Percentiles rank a stretch among this genome's conserved stretches.
These are phyloP conservation scores for Spheniscus humboldti DNA, from an alignment of 2,797 vertebrate species.

Conservation along the genomic window DNA sequence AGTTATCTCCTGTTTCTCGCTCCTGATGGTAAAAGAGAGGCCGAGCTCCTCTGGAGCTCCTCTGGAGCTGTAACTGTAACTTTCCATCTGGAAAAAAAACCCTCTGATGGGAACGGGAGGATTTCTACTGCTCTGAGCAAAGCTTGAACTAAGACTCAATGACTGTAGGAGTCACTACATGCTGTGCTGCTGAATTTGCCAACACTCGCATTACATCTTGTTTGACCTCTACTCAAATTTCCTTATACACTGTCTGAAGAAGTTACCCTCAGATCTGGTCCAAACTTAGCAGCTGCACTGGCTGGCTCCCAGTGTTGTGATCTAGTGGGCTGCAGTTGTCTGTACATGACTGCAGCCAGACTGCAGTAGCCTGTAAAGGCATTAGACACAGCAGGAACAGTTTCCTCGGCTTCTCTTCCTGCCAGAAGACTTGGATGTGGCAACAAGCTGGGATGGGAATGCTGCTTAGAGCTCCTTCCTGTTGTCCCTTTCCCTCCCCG, in stretches of 20 bases:
- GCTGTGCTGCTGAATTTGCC: not conserved
- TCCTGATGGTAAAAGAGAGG: not conserved
- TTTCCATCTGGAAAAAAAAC: not conserved
- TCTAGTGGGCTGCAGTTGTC: not conserved
- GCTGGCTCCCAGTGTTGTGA: not conserved
- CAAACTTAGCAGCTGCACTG: conserved; percentile 26
- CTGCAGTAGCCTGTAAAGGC: not conserved
- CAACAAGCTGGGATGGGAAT: not conserved
- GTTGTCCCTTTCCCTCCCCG: not conserved
- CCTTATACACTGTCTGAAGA: not conserved
- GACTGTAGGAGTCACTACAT: not conserved
- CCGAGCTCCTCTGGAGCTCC: not conserved
- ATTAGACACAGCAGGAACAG: not conserved
- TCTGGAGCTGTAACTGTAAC: not conserved
- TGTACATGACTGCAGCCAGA: not conserved
- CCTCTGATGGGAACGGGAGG: not conserved
- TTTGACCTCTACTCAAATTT: conserved; percentile 34
- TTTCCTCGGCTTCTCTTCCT: not conserved
- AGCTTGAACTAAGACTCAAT: not conserved
- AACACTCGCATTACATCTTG: not conserved
- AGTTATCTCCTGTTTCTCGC: not conserved
- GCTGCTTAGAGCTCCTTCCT: not conserved
- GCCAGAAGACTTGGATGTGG: not conserved
- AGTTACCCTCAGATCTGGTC: not conserved
- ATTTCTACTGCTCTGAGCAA: not conserved